Evolutionary conservation across 1,140 invertebrate genomes (phyloP), one percentile per base, ranked within the genome.

Genomic region (Drosophila fuyamai): DNA sequence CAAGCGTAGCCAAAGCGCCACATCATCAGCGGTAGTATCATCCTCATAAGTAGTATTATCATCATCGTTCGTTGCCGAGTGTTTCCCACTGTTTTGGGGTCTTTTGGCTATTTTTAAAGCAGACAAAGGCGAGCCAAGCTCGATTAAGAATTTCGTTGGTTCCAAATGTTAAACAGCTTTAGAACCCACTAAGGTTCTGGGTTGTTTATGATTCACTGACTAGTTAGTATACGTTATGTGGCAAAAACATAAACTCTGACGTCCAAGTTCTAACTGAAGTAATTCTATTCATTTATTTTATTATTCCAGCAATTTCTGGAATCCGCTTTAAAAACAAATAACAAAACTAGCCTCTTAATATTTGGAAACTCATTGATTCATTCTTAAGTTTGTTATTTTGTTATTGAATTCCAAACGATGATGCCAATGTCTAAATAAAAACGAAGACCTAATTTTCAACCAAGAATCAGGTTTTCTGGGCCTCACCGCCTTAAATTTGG

Each of bases 361-460:
- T 55, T 27, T 71, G 44, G 54, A 61, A 72, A 65, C 16, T 68
- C 29, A 54, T 79, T 79, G 76, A 83, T 76, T 84, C 76, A 76
- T 70, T 81, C 63, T 73, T 59, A 16, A 40, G 63, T 50, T 44
- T 32, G 63, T 58, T 32, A 70, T 65, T 79, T 50, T 79, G 60
- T 54, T 67, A 55, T 58, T 66, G 51, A 51, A 61, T 38, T 32
- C 27, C 41, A 16, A 57, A 67, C 57, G 79, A 81, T 89, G 84
- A 89, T 89, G 84, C 84, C 80, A 90, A 68, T 56, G 66, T 90
- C 84, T 89, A 89, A 89, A 89, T 79, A 70, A 89, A 89, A 89
- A 89, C 81, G 70, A 82, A 90, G 84, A 89, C 85, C 84, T 89
- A 90, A 89, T 89, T 88, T 88, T 9, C 38, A 59, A 50, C 48